A percentile compares a stretch with the other conserved stretches of the same genome.
Evolutionary conservation across 2,113 vertebrate species (phyloP).

Genomic region (Hippocampus zosterae): DNA sequence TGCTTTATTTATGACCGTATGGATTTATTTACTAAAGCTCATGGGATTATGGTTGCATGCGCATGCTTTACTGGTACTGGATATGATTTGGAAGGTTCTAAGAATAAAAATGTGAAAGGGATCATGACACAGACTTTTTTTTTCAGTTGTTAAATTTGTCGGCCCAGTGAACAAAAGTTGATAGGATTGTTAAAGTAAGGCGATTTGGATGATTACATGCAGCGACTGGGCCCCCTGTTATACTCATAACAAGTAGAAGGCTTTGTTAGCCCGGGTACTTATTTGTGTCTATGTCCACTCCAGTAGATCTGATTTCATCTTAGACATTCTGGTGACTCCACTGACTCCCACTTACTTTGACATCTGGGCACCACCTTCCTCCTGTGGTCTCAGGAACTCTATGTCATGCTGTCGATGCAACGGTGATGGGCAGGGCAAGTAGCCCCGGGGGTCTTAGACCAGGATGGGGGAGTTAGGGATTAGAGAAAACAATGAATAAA

Average conservation of each 20-base stretch:
- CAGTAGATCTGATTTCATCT: conserved; percentile 42
- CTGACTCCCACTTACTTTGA: conserved; percentile 51
- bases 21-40: background rate
- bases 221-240: background rate
- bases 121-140: background rate
- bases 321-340: conserved; percentile 33
- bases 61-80: background rate
- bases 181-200: conserved; percentile 13
- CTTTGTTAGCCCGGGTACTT: conserved; percentile 12
- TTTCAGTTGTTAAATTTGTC: conserved; percentile 6
- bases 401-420: conserved; percentile 36
- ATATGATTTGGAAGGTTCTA: background rate
- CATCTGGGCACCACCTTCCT: conserved; percentile 34
- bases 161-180: conserved; percentile 3
- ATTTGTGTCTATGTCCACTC: conserved; percentile 33
- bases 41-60: background rate
- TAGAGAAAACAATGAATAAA: conserved; percentile 43
- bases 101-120: conserved; percentile 2
- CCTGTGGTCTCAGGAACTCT: conserved; percentile 23
- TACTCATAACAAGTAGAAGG: conserved; percentile 5
- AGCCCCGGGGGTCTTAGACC: conserved; percentile 33
- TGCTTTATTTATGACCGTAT: background rate
- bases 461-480: conserved; percentile 34
- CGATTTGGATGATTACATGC: conserved; percentile 13
- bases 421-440: conserved; percentile 39